Percentiles rank a stretch among this genome's conserved stretches.
Conservation (phyloP, 2,888 invertebrate genomes). For the Andrena fulva region DNA sequence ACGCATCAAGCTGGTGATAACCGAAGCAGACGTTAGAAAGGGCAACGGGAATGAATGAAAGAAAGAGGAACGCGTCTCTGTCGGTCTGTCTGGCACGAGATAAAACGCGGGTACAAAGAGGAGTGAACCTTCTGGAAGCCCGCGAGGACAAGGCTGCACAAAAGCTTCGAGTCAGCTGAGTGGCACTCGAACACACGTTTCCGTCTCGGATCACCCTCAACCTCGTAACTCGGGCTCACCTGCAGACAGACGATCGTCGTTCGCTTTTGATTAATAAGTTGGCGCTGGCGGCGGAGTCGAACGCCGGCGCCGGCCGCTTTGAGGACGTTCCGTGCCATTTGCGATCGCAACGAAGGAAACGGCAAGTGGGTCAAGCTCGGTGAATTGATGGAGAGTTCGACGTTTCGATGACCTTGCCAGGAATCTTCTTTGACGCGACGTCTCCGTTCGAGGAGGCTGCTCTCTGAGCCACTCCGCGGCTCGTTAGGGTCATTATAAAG, state of each 20-base stretch:
- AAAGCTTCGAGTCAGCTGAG: constrained; percentile 57
- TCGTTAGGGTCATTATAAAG: neutral
- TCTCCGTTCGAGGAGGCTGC: neutral
- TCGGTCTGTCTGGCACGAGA: constrained; percentile 32
- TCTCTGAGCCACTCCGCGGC: neutral
- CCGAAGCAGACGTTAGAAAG: neutral
- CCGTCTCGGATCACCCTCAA: constrained; percentile 49
- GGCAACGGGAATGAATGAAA: neutral
- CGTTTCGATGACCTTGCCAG: neutral
- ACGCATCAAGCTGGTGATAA: constrained; percentile 8
- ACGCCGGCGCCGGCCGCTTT: constrained; percentile 1
- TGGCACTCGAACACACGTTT: constrained; percentile 61
- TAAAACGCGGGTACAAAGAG: constrained; percentile 61
- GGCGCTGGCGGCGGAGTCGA: constrained; percentile 7
- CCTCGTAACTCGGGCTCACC: constrained; percentile 42
- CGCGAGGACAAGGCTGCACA: constrained; percentile 56
- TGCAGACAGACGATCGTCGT: constrained; percentile 31
- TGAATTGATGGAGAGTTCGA: neutral
- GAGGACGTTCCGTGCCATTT: neutral
- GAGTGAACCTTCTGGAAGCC: constrained; percentile 58
- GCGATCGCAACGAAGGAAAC: neutral
- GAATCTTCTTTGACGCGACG: neutral
- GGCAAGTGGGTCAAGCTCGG: neutral
- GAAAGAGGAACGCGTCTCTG: constrained; percentile 18
- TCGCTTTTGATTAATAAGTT: constrained; percentile 46